phyloP scores from a whole-genome alignment of 2,888 invertebrate species.

The Coleophora deauratella region DNA sequence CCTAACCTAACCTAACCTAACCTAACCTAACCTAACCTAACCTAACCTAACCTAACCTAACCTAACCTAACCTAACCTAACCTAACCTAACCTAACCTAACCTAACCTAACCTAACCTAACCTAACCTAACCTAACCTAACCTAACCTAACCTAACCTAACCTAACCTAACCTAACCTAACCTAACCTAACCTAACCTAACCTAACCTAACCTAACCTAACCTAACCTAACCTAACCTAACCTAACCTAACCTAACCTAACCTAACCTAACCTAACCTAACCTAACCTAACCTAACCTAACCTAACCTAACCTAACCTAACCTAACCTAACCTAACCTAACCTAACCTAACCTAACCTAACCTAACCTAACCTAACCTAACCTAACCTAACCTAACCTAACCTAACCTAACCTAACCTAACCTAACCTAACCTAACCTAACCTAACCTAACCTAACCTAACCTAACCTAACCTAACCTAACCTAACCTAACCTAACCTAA shows the following conservation, averaged over 20 bases:
- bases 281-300: background rate
- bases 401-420: conserved; percentile 11
- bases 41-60: conserved; percentile 10
- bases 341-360: conserved; percentile 11
- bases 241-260: conserved; percentile 12
- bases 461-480: conserved; percentile 5
- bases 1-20: conserved; percentile 15
- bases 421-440: conserved; percentile 13
- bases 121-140: conserved; percentile 7
- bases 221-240: conserved; percentile 11
- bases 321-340: conserved; percentile 7
- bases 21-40: conserved; percentile 15
- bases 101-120: conserved; percentile 4
- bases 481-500: conserved; percentile 7
- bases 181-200: conserved; percentile 11
- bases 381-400: conserved; percentile 14
- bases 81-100: conserved; percentile 1
- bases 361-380: conserved; percentile 13
- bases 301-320: conserved; percentile 2
- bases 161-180: conserved; percentile 11
- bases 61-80: background rate
- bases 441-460: conserved; percentile 10
- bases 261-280: conserved; percentile 3
- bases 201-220: conserved; percentile 5
- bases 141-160: conserved; percentile 12